These are phyloP conservation scores for Eupeodes luniger DNA, from an alignment of 2,888 invertebrate species.

Conservation along the genomic window DNA sequence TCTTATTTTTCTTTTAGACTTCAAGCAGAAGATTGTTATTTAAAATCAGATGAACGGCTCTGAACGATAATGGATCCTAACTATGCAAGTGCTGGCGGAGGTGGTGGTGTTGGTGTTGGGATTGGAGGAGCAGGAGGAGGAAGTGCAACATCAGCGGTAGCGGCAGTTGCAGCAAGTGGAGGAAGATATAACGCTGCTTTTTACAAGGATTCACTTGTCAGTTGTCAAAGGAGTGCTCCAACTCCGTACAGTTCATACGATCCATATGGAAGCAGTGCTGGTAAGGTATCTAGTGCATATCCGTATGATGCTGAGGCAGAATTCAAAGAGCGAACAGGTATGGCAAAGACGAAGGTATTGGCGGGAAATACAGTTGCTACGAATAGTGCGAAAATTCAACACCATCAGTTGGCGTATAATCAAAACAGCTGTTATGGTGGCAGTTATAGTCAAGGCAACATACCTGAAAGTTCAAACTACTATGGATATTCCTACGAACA, in stretches of 20 bases:
- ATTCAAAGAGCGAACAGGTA: slow-evolving; percentile 66
- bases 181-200: slow-evolving; percentile 62
- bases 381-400: slow-evolving; percentile 50
- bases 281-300: slow-evolving; percentile 58
- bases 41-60: slow-evolving; percentile 62
- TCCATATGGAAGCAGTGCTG: slow-evolving; percentile 70
- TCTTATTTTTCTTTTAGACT: slow-evolving; percentile 33
- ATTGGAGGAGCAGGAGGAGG: slow-evolving; percentile 60
- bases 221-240: slow-evolving; percentile 55
- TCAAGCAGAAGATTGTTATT: slow-evolving; percentile 48
- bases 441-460: slow-evolving; percentile 34
- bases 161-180: slow-evolving; percentile 66
- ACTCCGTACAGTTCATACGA: slow-evolving; percentile 74
- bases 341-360: slow-evolving; percentile 63
- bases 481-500: slow-evolving; percentile 68
- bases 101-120: slow-evolving; percentile 56
- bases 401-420: slow-evolving; percentile 55
- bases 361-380: slow-evolving; percentile 27
- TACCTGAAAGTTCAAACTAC: slow-evolving; percentile 54
- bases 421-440: slow-evolving; percentile 63
- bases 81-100: slow-evolving; percentile 63
- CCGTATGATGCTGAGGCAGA: slow-evolving; percentile 71
- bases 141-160: slow-evolving; percentile 74
- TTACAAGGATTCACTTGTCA: slow-evolving; percentile 68
- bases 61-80: slow-evolving; percentile 71